Evolutionary conservation across 2,888 invertebrate species (phyloP).

Genomic region (Drosophila niveifrons): DNA sequence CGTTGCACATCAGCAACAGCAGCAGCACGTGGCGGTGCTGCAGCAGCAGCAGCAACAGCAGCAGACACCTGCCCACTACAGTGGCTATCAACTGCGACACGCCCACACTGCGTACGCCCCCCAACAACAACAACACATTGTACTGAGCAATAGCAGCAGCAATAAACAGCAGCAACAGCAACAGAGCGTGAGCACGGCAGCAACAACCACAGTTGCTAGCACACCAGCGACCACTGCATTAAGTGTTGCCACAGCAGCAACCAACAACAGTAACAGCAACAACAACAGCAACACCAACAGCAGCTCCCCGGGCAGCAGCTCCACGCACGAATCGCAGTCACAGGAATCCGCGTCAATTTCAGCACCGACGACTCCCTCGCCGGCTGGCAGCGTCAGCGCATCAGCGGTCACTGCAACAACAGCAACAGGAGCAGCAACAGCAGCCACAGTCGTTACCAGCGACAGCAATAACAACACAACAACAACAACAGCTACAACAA

Average conservation of each 20-base stretch:
- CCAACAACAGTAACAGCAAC: constrained; percentile 42
- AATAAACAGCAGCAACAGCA: constrained; percentile 61
- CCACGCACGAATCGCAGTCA: constrained; percentile 76
- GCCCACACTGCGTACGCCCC: constrained; percentile 73
- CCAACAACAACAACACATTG: constrained; percentile 71
- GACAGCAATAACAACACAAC: constrained; percentile 78
- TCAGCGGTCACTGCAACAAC: constrained; percentile 61
- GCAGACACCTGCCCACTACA: constrained; percentile 78
- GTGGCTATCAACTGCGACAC: constrained; percentile 78
- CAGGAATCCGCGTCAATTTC: constrained; percentile 76
- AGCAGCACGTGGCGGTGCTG: constrained; percentile 77
- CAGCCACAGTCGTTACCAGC: constrained; percentile 62
- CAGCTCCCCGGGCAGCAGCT: constrained; percentile 65
- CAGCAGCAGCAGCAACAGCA: constrained; percentile 81
- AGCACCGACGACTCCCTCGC: constrained; percentile 78
- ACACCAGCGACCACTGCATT: constrained; percentile 47
- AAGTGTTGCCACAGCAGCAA: constrained; percentile 52
- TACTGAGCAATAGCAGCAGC: constrained; percentile 64
- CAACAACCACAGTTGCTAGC: constrained; percentile 49
- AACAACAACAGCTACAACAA: constrained; percentile 63
- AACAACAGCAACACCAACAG: constrained; percentile 47
- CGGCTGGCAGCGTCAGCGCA: constrained; percentile 70
- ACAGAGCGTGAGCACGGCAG: constrained; percentile 39
- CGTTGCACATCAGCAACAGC: constrained; percentile 83
- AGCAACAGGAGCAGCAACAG: constrained; percentile 66